phyloP scores from a whole-genome alignment of 2,113 vertebrate species.

The Salvelinus namaycush region DNA sequence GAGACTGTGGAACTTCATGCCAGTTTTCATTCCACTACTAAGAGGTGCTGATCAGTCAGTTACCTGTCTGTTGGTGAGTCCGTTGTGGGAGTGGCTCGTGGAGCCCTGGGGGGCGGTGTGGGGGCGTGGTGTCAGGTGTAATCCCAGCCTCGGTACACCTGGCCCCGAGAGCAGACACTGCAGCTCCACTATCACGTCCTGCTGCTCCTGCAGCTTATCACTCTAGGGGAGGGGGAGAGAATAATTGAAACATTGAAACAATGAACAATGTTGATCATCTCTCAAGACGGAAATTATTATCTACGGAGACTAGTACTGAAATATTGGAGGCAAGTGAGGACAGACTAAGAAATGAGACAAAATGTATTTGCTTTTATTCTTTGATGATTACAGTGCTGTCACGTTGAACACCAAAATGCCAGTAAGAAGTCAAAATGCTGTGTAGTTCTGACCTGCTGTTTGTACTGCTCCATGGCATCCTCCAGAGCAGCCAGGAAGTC shows the following conservation, averaged over 20 bases:
- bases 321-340: too few species aligned
- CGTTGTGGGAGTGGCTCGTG: conserved; percentile 55
- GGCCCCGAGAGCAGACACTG: conserved; percentile 78
- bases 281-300: not conserved
- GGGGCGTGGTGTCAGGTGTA: conserved; percentile 78
- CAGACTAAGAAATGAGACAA: not conserved
- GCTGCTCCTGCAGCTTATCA: conserved; percentile 89
- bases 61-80: conserved; percentile 74
- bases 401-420: too few species aligned
- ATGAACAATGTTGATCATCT: too few species aligned
- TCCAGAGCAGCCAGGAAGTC: conserved; percentile 94
- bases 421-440: not conserved
- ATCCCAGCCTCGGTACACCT: conserved; percentile 68
- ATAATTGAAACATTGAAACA: too few species aligned
- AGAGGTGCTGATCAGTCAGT: conserved; percentile 1
- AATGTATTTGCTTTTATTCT: not conserved
- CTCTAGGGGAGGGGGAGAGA: conserved; percentile 73
- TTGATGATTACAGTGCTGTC: too few species aligned
- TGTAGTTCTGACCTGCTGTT: conserved; percentile 81
- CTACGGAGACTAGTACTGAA: too few species aligned
- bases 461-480: conserved; percentile 98
- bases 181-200: conserved; percentile 86
- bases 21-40: not conserved
- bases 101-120: conserved; percentile 85
- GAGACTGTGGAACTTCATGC: not conserved